phyloP scores from a whole-genome alignment of 2,888 invertebrate genomes.

The Apotomis betuletana region DNA sequence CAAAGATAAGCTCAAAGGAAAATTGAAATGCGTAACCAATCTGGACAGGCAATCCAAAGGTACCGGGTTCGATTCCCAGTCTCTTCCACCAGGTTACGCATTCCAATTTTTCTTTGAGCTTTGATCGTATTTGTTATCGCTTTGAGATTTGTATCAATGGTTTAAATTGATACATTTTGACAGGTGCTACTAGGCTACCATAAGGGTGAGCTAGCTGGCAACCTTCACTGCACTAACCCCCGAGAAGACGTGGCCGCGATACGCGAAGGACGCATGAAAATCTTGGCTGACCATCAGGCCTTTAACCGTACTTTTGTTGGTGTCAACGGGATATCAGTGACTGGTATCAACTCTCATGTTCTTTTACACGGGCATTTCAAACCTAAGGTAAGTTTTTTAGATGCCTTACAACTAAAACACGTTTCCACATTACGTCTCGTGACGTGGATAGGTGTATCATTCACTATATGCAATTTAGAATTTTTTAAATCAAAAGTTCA shows the following conservation, averaged over 20 bases:
- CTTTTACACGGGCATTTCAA: conserved; percentile 59
- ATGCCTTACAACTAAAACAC: no score
- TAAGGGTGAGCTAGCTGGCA: conserved; percentile 86
- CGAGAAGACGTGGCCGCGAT: conserved; percentile 74
- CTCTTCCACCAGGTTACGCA: no score
- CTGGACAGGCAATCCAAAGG: no score
- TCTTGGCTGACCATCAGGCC: conserved; percentile 82
- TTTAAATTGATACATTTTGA: conserved; percentile 4
- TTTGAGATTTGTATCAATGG: no score
- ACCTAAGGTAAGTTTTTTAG: conserved; percentile 54
- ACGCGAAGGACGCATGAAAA: conserved; percentile 75
- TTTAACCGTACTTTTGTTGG: conserved; percentile 79
- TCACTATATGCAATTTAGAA: no score
- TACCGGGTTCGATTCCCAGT: no score
- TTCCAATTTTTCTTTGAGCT: no score
- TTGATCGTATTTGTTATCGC: no score
- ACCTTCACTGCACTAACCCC: conserved; percentile 86
- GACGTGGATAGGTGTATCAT: no score
- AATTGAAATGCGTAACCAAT: no score
- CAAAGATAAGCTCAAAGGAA: no score
- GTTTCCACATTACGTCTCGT: not conserved
- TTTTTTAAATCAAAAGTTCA: no score
- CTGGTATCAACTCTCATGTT: conserved; percentile 62
- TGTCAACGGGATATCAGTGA: conserved; percentile 60
- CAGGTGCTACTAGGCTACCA: conserved; percentile 85